Evolutionary conservation across 2,797 vertebrate species (phyloP), one percentile per base, ranked within the genome.

Genomic region (Salarias fasciatus): DNA sequence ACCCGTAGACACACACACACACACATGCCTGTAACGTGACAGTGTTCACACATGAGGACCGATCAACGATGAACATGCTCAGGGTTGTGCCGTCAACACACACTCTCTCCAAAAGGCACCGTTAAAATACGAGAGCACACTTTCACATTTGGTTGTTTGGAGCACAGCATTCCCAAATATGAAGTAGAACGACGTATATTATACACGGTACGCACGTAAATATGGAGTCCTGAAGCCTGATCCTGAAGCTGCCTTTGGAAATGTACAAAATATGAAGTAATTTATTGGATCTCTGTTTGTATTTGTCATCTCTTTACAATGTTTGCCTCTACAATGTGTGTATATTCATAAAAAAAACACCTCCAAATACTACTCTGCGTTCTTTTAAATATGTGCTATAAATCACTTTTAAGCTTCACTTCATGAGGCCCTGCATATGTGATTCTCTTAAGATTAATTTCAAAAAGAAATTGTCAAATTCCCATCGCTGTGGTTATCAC

Each of bases 51-150:
- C 28, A 15, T 9, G 5, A 49, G 57, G 33, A 47, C 13, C 14
- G 48, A 48, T 60, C 38, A 13, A 38, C 75, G 52, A 55, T 6
- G 38, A 15, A 43, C 8, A 63, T 44, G 38, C 82, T 83, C 85
- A 84, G 80, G 81, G 56, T 62, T 37, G 48, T 66, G 47, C 13
- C 13, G 36, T 12, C 1, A 2, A 6, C n/a, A 11, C 41, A 37
- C 6, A 33, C 8, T 31, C 30, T 4, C 30, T n/a, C n/a, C n/a
- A n/a, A n/a, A n/a, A 31, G 30, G 30, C 30, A 4, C 9, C 6
- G 6, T 35, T 9, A 35, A n/a, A 35, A 35, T 35, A 35, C 2
- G 33, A 8, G 45, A 6, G 51, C 8, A 33, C 31, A 48, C 29
- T 31, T 14, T 38, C 40, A 45, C 11, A 41, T 8, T 24, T 1